Evolutionary conservation across 2,888 invertebrate genomes (phyloP).

Genomic region (Brenthis daphne): DNA sequence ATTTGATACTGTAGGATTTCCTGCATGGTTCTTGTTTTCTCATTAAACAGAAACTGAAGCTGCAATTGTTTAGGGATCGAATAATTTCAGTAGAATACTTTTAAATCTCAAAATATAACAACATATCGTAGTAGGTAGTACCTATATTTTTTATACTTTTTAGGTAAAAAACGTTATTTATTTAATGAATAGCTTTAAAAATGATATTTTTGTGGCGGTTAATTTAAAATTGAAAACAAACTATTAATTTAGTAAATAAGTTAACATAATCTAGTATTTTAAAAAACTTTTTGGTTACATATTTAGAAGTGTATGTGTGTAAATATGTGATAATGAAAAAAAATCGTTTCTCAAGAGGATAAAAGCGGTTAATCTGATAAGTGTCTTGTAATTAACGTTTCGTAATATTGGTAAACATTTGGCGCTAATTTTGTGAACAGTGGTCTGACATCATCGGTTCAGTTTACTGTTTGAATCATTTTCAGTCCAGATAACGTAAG

Average conservation of each 20-base stretch:
- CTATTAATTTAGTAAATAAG: too few relatives aligned
- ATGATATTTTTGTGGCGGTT: too few relatives aligned
- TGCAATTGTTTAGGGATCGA: not conserved
- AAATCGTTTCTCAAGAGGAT: constrained; percentile 11
- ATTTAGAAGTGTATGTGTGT: not conserved
- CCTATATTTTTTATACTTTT: too few relatives aligned
- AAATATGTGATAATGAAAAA: not conserved
- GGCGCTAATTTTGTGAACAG: constrained; percentile 61
- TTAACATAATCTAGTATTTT: too few relatives aligned
- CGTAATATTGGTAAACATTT: constrained; percentile 45
- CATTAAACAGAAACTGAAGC: constrained; percentile 5
- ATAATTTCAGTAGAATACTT: not conserved
- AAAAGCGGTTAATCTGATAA: constrained; percentile 17
- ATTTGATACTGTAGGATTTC: constrained; percentile 35
- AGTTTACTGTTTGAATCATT: constrained; percentile 64
- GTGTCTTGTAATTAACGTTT: constrained; percentile 34
- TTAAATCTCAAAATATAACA: too few relatives aligned
- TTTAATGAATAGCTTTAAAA: too few relatives aligned
- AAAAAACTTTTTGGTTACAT: not conserved
- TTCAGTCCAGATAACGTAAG: constrained; percentile 50
- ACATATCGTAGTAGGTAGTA: too few relatives aligned
- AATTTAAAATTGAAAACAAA: too few relatives aligned
- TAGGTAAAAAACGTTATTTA: too few relatives aligned
- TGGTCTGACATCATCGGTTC: constrained; percentile 66
- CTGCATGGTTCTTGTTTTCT: constrained; percentile 26